Evolutionary conservation across 2,797 vertebrate genomes (phyloP), one percentile per base, ranked within the genome.

Genomic region (Myripristis jacobus): DNA sequence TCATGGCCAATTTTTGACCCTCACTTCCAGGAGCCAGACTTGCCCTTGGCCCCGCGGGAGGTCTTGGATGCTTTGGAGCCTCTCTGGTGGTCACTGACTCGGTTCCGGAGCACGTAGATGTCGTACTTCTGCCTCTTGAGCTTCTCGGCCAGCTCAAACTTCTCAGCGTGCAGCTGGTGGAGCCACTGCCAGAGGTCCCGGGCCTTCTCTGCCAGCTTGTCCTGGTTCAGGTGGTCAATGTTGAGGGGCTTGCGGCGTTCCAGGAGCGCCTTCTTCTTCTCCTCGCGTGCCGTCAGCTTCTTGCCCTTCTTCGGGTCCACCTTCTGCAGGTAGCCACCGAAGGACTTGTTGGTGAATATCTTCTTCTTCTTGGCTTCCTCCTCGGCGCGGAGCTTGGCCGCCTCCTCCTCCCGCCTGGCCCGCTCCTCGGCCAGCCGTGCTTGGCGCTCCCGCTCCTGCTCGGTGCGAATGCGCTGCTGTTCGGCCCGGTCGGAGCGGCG

Each of bases 331-430:
- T 94, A 95, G 63, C 94, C 93, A 0, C 94, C 93, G 0, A 92
- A 95, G 0, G 92, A 91, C 86, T 94, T 95, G 87, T 94, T 95
- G 81, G 91, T 90, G 82, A 94, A 93, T 6, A 91, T 89, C 76
- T 87, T 94, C 88, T 94, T 95, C 78, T 95, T 95, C 88, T 93
- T 94, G 48, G 94, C 94, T 0, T 95, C 94, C 65, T 95, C 94
- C 31, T 94, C 94, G 0, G 94, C 92, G 0, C 93, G 90, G 8
- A 89, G 44, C 52, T 92, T 94, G 54, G 94, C 92, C 0, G 80
- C 92, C 79, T 94, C 94, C 6, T 93, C 94, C 74, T 95, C 94
- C 0, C 94, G 93, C 34, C 93, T 80, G 0, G 89, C 51, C 64
- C 71, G 88, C 79, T 95, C 94, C 83, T 93, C 94, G 0, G 85